Evolutionary conservation across 2,797 vertebrate genomes (phyloP).

Genomic region (Austrolebias charrua): DNA sequence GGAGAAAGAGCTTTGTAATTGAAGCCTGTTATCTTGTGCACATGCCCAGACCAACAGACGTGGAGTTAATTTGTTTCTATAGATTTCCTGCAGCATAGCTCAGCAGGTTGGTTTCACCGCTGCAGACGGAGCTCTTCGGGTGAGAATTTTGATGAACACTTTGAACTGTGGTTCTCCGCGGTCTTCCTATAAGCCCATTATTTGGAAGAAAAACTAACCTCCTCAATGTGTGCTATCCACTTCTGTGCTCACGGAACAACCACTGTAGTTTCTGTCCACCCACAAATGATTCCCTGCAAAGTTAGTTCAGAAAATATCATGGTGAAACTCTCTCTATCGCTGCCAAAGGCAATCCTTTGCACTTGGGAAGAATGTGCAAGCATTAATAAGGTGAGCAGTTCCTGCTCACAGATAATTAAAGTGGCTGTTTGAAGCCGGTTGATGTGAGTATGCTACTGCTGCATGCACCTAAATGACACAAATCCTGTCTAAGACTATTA

Average conservation of each 20-base stretch:
- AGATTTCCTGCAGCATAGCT: conserved; percentile 65
- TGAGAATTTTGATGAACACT: conserved; percentile 65
- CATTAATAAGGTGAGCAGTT: conserved; percentile 60
- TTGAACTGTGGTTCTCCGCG: conserved; percentile 44
- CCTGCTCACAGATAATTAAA: conserved; percentile 57
- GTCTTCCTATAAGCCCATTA: conserved; percentile 44
- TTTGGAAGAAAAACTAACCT: conserved; percentile 14
- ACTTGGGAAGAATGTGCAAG: conserved; percentile 40
- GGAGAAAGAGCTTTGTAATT: conserved; percentile 64
- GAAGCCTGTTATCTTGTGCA: conserved; percentile 65
- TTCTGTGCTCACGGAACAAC: conserved; percentile 41
- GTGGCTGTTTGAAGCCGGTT: conserved; percentile 33
- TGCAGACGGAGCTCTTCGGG: conserved; percentile 36
- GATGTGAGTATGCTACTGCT: conserved; percentile 31
- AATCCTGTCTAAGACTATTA: conserved; percentile 33
- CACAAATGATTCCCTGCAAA: conserved; percentile 53
- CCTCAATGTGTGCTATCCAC: conserved; percentile 25
- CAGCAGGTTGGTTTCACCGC: conserved; percentile 46
- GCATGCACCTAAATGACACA: conserved; percentile 21
- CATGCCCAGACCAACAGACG: conserved; percentile 55
- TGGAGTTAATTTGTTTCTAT: conserved; percentile 67
- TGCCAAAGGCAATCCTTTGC: conserved; percentile 50
- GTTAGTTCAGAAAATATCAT: conserved; percentile 54
- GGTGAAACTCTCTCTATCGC: conserved; percentile 41
- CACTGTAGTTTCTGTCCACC: conserved; percentile 44